Evolutionary conservation across 1,140 invertebrate genomes (phyloP).

Genomic region (Drosophila sturtevanti): DNA sequence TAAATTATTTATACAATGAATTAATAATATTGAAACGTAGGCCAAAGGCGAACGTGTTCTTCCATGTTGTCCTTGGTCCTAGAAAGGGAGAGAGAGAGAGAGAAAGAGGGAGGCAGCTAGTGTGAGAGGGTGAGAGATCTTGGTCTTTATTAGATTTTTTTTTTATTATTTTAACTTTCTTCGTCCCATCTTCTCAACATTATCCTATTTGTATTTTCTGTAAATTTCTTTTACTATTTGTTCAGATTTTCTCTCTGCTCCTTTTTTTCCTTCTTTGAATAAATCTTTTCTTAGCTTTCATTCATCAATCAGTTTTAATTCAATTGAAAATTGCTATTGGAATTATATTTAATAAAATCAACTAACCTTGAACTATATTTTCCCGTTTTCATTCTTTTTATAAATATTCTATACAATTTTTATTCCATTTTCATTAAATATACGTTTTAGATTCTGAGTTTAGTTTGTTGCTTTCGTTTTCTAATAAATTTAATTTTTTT

Average conservation of each 20-base stretch:
- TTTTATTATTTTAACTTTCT: too few species aligned
- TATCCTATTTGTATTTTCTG: neutral
- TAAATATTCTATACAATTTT: neutral
- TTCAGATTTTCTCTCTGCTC: neutral
- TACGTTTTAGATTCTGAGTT: neutral
- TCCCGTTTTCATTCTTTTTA: too few species aligned
- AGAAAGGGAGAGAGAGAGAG: too few species aligned
- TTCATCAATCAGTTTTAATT: neutral
- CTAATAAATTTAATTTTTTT: neutral
- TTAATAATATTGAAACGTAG: conserved; percentile 1
- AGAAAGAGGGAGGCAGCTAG: too few species aligned
- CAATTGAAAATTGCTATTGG: too few species aligned
- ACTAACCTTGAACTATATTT: too few species aligned
- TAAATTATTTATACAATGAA: conserved; percentile 4
- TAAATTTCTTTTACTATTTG: neutral
- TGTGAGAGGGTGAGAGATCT: neutral
- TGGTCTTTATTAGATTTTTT: neutral
- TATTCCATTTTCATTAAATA: conserved; percentile 30
- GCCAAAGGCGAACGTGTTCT: neutral
- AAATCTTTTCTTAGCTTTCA: neutral
- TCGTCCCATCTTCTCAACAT: neutral
- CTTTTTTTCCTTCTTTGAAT: conserved; percentile 15
- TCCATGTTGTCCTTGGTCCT: neutral
- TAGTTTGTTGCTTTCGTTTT: neutral
- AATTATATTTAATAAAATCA: too few species aligned